Base-by-base conservation (phyloP, 2,888 invertebrate genomes). In the Cephus runcator region DNA sequence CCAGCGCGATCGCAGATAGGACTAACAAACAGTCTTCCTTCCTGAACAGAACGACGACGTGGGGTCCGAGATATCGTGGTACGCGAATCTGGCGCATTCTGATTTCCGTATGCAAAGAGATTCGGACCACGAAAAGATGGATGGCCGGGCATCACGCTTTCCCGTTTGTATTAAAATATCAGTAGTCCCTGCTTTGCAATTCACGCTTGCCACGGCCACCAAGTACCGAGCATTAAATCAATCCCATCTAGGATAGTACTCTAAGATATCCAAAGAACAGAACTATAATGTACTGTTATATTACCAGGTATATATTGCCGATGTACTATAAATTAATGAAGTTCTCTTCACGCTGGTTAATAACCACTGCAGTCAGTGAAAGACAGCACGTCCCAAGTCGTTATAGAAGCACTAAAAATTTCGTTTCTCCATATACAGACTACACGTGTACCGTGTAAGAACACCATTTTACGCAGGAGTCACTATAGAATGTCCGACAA, bases 11-110 rank as follows among this genome's bases (percentile, higher is more conserved):
- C 84, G 86, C 79, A 90, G 91, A 91, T 91, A 91, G 91, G 90
- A 87, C 89, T 91, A 90, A 91, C 91, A 91, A 91, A 91, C 90
- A 87, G 91, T 90, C 90, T 91, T 91, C 91, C 91, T 91, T 91
- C 91, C 91, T 90, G 91, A 88, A 91, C 91, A 91, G 89, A 91
- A 90, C 88, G 88, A 84, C 80, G 84, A 75, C 79, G 81, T 56
- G 56, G 23, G 82, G 77, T 77, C 9, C 71, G 40, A 73, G 34
- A 35, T 73, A 73, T 76, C 80, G 73, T 75, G 75, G 75, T 76
- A 77, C 80, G 80, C 82, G 84, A 81, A 23, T 71, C 71, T 34
- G 71, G 9, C 86, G 86, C 87, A 88, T 86, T 88, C 87, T 88
- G 91, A 91, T 91, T 90, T 91, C 89, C 90, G 88, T 90, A 91